Evolutionary conservation across 2,113 vertebrate genomes (phyloP).

Genomic region (Tor tambroides): DNA sequence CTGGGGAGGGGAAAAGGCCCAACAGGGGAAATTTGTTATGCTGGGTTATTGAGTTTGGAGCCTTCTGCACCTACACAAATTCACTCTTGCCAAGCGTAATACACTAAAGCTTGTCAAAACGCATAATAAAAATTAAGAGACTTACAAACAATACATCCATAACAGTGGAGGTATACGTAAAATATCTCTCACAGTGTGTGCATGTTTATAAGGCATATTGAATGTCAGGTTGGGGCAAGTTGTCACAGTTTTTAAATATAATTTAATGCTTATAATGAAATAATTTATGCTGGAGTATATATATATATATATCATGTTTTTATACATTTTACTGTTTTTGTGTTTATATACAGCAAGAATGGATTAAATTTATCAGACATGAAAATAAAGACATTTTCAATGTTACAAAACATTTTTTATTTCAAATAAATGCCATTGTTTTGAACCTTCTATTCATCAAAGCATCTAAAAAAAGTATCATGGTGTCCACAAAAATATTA

Average conservation of each 20-base stretch:
- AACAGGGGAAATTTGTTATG: slow-evolving; percentile 68
- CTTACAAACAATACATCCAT: not conserved
- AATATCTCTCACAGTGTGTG: not conserved
- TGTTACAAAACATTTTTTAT: not conserved
- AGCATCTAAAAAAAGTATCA: not conserved
- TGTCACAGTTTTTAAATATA: not conserved
- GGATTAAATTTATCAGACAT: not conserved
- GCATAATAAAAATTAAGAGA: not conserved
- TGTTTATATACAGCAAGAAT: not conserved
- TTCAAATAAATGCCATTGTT: not conserved
- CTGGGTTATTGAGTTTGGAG: slow-evolving; percentile 57
- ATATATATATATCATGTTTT: not conserved
- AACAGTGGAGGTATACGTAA: not conserved
- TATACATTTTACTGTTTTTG: too few relatives aligned
- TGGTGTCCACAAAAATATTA: not conserved
- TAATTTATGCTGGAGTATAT: not conserved
- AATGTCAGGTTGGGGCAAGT: not conserved
- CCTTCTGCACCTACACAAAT: slow-evolving; percentile 55
- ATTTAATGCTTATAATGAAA: not conserved
- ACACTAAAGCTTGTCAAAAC: slow-evolving; percentile 9
- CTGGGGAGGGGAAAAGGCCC: slow-evolving; percentile 29
- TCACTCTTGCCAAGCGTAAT: slow-evolving; percentile 9
- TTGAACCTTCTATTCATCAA: not conserved
- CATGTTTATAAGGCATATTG: not conserved
- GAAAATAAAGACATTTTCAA: not conserved